Evolutionary conservation across 2,888 invertebrate species (phyloP), one percentile per base, ranked within the genome.

Genomic region (Nephrotoma flavescens): DNA sequence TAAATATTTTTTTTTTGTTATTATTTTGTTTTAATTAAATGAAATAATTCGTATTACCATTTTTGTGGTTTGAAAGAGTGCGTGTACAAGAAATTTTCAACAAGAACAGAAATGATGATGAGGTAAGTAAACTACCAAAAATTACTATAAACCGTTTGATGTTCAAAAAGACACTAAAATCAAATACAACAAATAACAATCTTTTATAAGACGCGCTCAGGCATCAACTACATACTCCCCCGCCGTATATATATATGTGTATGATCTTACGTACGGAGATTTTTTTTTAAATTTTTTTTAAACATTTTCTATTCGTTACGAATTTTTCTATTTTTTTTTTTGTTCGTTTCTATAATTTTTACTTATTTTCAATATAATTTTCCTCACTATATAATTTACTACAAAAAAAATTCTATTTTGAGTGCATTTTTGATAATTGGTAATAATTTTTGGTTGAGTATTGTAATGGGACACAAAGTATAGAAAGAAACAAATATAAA

Each of bases 161-260:
- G 86, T 86, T 86, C 86, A 86, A 45, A 44, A 45, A 86, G 86
- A 86, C 86, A 86, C 86, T 86, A 47, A 71, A 71, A 45, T 41
- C 86, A 86, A 86, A 86, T 47, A 86, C 47, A 86, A 45, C 41
- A 31, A 47, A 47, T 19, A 86, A 86, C 45, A 86, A 71, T 45
- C 86, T 86, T 86, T 86, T 86, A 86, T 86, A 86, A 86, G 44
- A 45, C 5, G 47, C 86, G 44, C 45, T 31, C 86, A 41, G 44
- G 85, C 85, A 41, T 9, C 2, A 42, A 84, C 71, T 31, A 31
- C 11, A 44, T 71, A 71, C 71, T 31, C 71, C 71, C 71, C 71
- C 71, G 71, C 71, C 9, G 71, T 31, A 31, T 31, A 3, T 11
- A 47, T 12, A 47, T 47, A 47, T 47, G 52, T 57, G 52, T 57